Evolutionary conservation across 2,888 invertebrate genomes (phyloP), one percentile per base, ranked within the genome.

Genomic region (Incurvaria masculella): DNA sequence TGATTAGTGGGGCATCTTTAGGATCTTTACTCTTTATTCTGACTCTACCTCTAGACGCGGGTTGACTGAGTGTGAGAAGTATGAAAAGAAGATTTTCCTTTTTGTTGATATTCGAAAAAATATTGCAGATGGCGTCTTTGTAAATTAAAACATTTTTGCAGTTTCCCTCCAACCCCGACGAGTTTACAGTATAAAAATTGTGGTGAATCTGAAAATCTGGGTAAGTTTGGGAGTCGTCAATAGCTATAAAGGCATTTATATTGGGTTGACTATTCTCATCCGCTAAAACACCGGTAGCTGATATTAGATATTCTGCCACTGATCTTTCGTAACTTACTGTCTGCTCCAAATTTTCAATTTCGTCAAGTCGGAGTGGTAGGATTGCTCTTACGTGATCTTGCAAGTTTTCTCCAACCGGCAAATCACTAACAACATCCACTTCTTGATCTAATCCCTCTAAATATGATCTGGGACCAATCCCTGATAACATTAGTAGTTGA

Each of bases 401-500:
- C 11, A 27, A 14, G 2, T 40, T 41, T 20, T 14, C 14, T n/a
- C 47, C 47, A 14, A 42, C 47, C 3, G 47, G 47, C 33, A 47
- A 16, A 21, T 47, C 47, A 16, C n/a, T n/a, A 5, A 42, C 10
- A 10, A 11, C 19, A 5, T 27, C 10, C 6, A 11, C 19, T 20
- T 33, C 17, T 17, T 42, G 11, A n/a, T 33, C 47, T 2, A 47
- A n/a, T 11, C 10, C 17, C n/a, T 42, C n/a, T 2, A 47, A 17
- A 16, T 42, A 21, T 19, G 26, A 17, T 38, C 42, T 33, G 5
- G 47, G 47, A 2, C 47, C 47, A 4, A 47, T 47, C 8, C 47
- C 47, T 1, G 47, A 47, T 2, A 42, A 33, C 17, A 47, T 33
- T 4, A 47, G 47, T n/a, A 47, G 14, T 20, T 47, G 42, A 10